These are phyloP conservation scores for Listrodromus nycthemerus DNA, from an alignment of 2,888 invertebrate genomes.

Conservation along the genomic window DNA sequence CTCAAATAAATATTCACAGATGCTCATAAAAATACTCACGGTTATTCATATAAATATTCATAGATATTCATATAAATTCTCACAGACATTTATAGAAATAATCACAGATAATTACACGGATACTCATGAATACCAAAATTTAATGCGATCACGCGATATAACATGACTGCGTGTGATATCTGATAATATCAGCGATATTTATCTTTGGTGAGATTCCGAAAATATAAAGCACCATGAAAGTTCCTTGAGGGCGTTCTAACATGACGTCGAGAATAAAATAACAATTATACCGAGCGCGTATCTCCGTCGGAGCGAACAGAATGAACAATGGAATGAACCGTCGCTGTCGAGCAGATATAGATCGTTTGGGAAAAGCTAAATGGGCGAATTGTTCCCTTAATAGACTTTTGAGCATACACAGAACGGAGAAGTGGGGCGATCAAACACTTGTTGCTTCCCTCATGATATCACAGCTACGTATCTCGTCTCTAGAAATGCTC, in stretches of 20 bases:
- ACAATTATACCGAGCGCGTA: neutral
- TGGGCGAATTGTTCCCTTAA: conserved; percentile 20
- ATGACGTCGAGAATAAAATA: neutral
- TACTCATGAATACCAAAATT: no score
- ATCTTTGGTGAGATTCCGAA: neutral
- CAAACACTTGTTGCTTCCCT: conserved; percentile 28
- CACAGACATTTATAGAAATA: no score
- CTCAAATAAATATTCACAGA: no score
- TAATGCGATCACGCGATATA: no score
- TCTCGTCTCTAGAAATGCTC: conserved; percentile 6
- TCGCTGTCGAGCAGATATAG: neutral
- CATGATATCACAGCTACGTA: neutral
- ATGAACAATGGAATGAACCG: neutral
- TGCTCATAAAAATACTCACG: no score
- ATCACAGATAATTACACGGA: no score
- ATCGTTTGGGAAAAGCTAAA: neutral
- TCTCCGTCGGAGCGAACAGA: neutral
- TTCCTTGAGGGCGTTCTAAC: neutral
- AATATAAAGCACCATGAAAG: neutral
- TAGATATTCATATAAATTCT: no score
- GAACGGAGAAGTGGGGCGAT: conserved; percentile 1
- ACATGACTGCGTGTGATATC: neutral
- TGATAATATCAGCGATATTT: neutral
- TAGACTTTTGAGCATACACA: conserved; percentile 19
- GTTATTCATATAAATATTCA: no score